A percentile compares a stretch with the other conserved stretches of the same genome.
Conservation (phyloP, 2,888 invertebrate genomes). For the Villa cingulata region DNA sequence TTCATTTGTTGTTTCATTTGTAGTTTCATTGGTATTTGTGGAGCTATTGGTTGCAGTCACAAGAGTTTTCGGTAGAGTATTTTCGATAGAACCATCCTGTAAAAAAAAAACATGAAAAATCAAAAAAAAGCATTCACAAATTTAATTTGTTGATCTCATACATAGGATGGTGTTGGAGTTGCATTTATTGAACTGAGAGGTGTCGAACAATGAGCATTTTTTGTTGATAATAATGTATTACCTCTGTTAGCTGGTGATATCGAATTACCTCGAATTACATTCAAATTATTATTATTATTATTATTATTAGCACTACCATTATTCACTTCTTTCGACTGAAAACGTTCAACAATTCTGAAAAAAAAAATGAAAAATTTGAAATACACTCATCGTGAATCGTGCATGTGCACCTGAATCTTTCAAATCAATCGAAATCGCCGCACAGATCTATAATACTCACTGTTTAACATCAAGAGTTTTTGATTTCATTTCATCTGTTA, state of each 20-base stretch:
- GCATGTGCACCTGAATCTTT: too few species aligned
- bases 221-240: background rate
- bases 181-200: constrained; percentile 6
- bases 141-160: background rate
- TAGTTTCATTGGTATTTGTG: too few species aligned
- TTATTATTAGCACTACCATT: background rate
- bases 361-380: background rate
- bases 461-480: constrained; percentile 4
- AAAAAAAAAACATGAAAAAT: background rate
- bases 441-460: background rate
- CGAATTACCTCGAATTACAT: background rate
- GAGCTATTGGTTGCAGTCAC: too few species aligned
- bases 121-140: too few species aligned
- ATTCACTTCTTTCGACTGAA: background rate
- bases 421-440: background rate
- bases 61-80: constrained; percentile 1
- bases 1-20: background rate
- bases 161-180: constrained; percentile 3
- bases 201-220: constrained; percentile 7
- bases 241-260: constrained; percentile 1
- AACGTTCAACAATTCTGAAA: background rate
- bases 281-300: background rate
- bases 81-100: constrained; percentile 1
- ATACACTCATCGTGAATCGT: too few species aligned
- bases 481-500: background rate